Base-by-base conservation (phyloP, 2,888 invertebrate genomes). In the Chrysomela aeneicollis region DNA sequence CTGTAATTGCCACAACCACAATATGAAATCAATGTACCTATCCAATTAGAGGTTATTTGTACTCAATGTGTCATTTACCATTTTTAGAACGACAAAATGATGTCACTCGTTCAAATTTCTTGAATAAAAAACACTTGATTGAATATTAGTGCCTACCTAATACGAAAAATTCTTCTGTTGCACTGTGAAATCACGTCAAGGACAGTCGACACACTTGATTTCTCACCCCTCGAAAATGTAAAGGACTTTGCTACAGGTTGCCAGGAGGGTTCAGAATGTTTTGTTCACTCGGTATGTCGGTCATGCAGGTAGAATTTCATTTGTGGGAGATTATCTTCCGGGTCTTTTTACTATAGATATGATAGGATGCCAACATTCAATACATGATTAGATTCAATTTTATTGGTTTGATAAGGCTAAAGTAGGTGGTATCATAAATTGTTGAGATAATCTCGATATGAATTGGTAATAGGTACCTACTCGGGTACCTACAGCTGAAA, bases 11-110 rank as follows among this genome's bases (percentile, higher is more conserved):
- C 42, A 42, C 15, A 42, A 42, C 42, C 21, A 26, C 18, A 12
- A 42, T 18, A 42, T 21, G 21, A 18, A n/a, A 35, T 55, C 22
- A 42, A 60, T 68, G 59, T 63, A 42, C 47, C 47, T 65, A 59
- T 54, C 30, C 61, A 63, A 68, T 68, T 68, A 68, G 57, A 19
- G 15, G 21, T 42, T 53, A 42, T 64, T 63, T 57, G 57, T 60
- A 37, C 51, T 30, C 21, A 54, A 50, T 60, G 66, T 67, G 67
- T 71, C 71, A 71, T 63, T 69, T 64, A 42, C 69, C 69, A 72
- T 64, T 70, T 71, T 72, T 72, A 70, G 71, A 70, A 67, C 60
- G 58, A 18, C 30, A 47, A 19, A 37, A 52, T 71, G 70, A 67
- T 70, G 68, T 68, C 70, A 70, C 67, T 64, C 59, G 26, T 54